These are phyloP conservation scores for Coilia nasus DNA, from an alignment of 2,797 vertebrate species.

Conservation along the genomic window DNA sequence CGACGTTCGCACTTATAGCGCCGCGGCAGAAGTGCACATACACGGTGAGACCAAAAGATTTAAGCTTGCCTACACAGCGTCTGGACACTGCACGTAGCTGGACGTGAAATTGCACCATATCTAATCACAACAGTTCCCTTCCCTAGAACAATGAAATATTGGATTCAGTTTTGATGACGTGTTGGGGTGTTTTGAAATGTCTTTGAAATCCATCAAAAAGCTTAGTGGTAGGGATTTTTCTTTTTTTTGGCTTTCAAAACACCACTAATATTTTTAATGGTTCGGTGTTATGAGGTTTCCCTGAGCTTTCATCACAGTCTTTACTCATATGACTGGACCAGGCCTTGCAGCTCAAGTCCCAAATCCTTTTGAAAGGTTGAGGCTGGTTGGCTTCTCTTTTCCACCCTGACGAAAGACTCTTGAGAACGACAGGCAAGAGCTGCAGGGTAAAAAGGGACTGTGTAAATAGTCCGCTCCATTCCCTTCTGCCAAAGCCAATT, in stretches of 20 bases:
- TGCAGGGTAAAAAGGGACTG: conserved; percentile 29
- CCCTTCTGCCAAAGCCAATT: conserved; percentile 33
- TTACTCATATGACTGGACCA: neutral
- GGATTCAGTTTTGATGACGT: neutral
- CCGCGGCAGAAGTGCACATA: neutral
- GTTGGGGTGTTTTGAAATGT: neutral
- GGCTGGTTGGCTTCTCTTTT: neutral
- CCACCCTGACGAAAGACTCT: conserved; percentile 17
- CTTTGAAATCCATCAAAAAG: neutral
- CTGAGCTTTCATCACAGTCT: conserved; percentile 33
- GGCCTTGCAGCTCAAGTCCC: neutral
- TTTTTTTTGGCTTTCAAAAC: neutral
- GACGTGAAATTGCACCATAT: neutral
- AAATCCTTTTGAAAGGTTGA: conserved; percentile 13
- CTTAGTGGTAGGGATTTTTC: neutral
- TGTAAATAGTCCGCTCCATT: conserved; percentile 35
- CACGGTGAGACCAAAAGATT: too few relatives aligned
- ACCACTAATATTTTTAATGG: conserved; percentile 15
- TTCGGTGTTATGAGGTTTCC: conserved; percentile 27
- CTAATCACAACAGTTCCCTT: neutral
- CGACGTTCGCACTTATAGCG: conserved; percentile 52
- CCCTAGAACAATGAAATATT: neutral
- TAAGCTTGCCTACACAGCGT: neutral
- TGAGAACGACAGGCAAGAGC: conserved; percentile 30
- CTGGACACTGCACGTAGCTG: neutral